A percentile compares a stretch with the other conserved stretches of the same genome.
Evolutionary conservation across 2,888 invertebrate species (phyloP).

Genomic region (Adelphocoris suturalis): DNA sequence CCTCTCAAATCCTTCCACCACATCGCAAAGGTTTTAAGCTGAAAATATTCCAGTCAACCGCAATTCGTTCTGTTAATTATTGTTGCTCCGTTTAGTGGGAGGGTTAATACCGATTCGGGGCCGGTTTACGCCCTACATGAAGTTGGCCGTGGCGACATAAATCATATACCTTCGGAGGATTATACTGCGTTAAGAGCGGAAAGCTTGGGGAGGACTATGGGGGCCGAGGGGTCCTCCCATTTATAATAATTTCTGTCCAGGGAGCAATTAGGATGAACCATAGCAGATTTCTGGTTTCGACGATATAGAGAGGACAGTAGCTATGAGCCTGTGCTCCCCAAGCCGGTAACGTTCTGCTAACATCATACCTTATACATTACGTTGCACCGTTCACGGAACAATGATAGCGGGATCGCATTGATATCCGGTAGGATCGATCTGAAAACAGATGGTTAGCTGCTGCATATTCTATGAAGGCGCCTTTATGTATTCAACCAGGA

Average conservation of each 20-base stretch:
- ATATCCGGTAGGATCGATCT: slow-evolving; percentile 1
- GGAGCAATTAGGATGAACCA: slow-evolving; percentile 64
- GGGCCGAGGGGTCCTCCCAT: not conserved
- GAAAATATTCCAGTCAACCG: slow-evolving; percentile 41
- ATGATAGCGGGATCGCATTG: slow-evolving; percentile 17
- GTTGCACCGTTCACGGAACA: not conserved
- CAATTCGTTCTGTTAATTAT: slow-evolving; percentile 62
- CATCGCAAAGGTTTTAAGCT: slow-evolving; percentile 9
- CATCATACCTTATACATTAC: not conserved
- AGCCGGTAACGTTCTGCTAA: not conserved
- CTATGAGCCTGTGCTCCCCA: not conserved
- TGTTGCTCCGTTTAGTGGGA: slow-evolving; percentile 43
- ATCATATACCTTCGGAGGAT: slow-evolving; percentile 64
- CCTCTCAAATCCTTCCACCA: not conserved
- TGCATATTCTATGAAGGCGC: not conserved
- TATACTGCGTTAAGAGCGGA: slow-evolving; percentile 50
- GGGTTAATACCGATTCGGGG: slow-evolving; percentile 61
- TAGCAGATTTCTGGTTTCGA: slow-evolving; percentile 44
- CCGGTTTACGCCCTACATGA: slow-evolving; percentile 6
- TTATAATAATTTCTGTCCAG: slow-evolving; percentile 64
- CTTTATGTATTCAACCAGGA: not conserved
- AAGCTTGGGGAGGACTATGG: not conserved
- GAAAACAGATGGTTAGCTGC: not conserved
- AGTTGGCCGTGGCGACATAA: slow-evolving; percentile 52
- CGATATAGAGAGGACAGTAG: slow-evolving; percentile 8